Evolutionary conservation across 2,797 vertebrate species (phyloP).

Genomic region (Bradypodion pumilum): DNA sequence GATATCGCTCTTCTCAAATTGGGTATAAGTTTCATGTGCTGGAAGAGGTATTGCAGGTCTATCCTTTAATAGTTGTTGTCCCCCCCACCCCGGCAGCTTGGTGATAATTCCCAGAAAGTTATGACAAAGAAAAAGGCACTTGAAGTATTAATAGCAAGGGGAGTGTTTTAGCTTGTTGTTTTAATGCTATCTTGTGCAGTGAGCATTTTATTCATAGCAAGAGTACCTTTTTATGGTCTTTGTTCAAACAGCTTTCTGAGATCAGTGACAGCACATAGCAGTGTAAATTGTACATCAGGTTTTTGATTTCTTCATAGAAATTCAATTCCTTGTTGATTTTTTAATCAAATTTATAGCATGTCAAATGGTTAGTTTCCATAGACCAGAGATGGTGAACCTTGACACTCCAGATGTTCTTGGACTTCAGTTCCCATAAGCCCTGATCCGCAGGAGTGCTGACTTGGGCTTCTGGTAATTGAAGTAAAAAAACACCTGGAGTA

Average conservation of each 20-base stretch:
- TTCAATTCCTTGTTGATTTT: not conserved
- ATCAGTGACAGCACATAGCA: not conserved
- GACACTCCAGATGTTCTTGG: too few relatives aligned
- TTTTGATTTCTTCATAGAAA: not conserved
- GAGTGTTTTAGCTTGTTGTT: not conserved
- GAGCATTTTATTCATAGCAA: not conserved
- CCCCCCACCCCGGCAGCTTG: not conserved
- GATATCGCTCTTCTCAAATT: not conserved
- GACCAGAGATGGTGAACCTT: too few relatives aligned
- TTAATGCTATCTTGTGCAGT: not conserved
- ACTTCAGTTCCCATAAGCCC: too few relatives aligned
- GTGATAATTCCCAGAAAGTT: not conserved
- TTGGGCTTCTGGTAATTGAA: too few relatives aligned
- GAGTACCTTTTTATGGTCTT: not conserved
- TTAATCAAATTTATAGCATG: not conserved
- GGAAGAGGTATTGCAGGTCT: not conserved
- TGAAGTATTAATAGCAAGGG: too few relatives aligned
- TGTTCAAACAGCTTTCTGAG: not conserved
- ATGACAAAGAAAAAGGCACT: not conserved
- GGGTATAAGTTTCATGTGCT: not conserved
- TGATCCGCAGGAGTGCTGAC: too few relatives aligned
- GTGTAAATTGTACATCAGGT: not conserved
- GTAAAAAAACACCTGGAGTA: too few relatives aligned
- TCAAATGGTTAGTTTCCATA: not conserved
- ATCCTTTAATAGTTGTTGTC: not conserved